phyloP scores from a whole-genome alignment of 2,888 invertebrate species.

The Drosophila mercatorum region DNA sequence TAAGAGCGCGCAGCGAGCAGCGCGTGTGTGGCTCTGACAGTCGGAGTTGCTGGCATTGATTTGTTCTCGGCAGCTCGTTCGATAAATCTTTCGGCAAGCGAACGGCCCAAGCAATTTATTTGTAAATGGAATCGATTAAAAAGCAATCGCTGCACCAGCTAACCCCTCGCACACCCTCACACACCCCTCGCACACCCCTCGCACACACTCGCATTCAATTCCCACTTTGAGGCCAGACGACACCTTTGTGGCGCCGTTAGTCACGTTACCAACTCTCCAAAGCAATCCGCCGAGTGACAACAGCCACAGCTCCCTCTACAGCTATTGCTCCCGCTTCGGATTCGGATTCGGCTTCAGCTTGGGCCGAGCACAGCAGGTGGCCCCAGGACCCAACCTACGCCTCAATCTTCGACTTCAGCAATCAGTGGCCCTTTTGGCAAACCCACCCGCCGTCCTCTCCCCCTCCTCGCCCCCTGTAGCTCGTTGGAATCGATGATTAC shows the following conservation, averaged over 20 bases:
- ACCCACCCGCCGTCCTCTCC: neutral
- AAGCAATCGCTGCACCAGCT: slow-evolving; percentile 82
- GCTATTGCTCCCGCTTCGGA: slow-evolving; percentile 7
- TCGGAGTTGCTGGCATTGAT: slow-evolving; percentile 33
- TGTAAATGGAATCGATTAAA: slow-evolving; percentile 85
- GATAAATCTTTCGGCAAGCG: slow-evolving; percentile 65
- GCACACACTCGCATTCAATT: slow-evolving; percentile 5
- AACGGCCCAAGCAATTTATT: slow-evolving; percentile 83
- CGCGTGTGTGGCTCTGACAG: slow-evolving; percentile 24
- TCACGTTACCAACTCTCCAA: slow-evolving; percentile 72
- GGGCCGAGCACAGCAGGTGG: slow-evolving; percentile 7
- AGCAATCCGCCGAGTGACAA: slow-evolving; percentile 80
- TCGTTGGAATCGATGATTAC: slow-evolving; percentile 65
- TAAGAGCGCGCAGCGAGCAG: slow-evolving; percentile 4
- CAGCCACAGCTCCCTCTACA: slow-evolving; percentile 56
- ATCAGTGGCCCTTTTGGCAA: slow-evolving; percentile 19
- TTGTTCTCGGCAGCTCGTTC: slow-evolving; percentile 46
- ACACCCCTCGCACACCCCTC: neutral
- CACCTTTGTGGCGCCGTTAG: slow-evolving; percentile 79
- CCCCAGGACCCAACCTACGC: slow-evolving; percentile 18
- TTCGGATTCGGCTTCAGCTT: neutral
- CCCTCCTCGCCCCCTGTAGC: neutral
- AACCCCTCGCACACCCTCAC: neutral
- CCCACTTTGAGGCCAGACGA: slow-evolving; percentile 54
- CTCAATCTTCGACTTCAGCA: slow-evolving; percentile 26